Conservation (phyloP, 2,113 vertebrate species). For the Nanger granti region DNA sequence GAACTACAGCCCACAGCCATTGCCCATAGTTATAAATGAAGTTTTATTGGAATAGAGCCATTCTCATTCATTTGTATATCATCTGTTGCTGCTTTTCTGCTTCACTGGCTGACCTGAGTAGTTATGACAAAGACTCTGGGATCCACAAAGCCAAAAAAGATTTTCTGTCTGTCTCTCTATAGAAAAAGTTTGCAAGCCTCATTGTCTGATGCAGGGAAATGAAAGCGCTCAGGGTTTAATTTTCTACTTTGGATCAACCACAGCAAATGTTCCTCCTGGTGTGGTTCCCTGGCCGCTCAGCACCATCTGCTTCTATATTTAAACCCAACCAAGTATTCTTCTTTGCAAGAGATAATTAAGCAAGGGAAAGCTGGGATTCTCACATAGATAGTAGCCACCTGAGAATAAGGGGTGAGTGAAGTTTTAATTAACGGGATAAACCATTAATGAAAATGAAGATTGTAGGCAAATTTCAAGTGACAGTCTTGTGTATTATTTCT, state of each 20-base stretch:
- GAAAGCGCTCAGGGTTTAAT: background rate
- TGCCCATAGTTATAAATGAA: background rate
- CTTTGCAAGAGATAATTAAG: slow-evolving; percentile 11
- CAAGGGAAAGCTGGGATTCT: background rate
- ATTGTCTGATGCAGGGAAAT: background rate
- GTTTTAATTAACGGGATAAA: background rate
- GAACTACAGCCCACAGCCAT: background rate
- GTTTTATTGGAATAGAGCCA: background rate
- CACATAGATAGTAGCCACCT: background rate
- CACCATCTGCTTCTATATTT: background rate
- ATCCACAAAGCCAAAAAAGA: background rate
- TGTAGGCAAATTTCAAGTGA: background rate
- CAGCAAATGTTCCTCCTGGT: background rate
- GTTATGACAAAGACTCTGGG: background rate
- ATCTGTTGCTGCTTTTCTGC: background rate
- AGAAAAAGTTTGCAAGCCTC: background rate
- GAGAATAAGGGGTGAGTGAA: background rate
- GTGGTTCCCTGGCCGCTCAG: background rate
- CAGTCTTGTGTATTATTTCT: background rate
- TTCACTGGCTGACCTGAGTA: background rate
- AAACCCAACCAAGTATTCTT: background rate
- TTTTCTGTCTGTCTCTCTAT: background rate
- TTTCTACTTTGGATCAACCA: background rate
- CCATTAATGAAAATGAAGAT: background rate
- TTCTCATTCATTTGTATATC: background rate